phyloP scores from a whole-genome alignment of 2,113 vertebrate genomes.

The Lepidothrix coronata region DNA sequence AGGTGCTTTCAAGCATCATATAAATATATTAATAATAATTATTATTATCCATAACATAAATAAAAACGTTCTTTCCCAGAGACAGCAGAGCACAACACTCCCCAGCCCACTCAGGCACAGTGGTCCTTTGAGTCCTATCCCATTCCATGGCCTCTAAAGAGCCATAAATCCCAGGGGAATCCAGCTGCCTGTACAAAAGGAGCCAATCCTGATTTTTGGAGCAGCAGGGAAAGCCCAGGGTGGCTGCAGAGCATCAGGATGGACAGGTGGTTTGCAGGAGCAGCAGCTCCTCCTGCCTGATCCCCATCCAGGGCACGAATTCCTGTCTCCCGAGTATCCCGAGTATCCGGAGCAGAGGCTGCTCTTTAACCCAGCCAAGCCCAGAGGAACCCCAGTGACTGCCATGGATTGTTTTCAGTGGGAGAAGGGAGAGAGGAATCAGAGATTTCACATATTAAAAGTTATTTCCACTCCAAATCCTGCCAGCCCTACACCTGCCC shows the following conservation, averaged over 20 bases:
- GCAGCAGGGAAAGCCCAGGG: neutral
- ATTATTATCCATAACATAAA: neutral
- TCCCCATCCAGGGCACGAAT: neutral
- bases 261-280: neutral
- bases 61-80: neutral
- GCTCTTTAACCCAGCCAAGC: neutral
- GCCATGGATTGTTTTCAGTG: neutral
- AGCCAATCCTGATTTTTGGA: rapidly evolving
- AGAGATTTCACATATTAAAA: neutral
- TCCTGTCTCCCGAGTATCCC: rapidly evolving
- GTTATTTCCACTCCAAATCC: neutral
- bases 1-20: rapidly evolving
- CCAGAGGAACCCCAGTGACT: neutral
- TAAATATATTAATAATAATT: neutral
- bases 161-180: neutral
- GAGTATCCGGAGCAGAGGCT: neutral
- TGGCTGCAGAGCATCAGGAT: neutral
- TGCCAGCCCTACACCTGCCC: neutral
- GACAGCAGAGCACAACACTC: too few species aligned
- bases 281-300: neutral
- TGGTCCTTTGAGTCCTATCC: rapidly evolving
- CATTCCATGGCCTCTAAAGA: too few species aligned
- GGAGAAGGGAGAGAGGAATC: neutral
- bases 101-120: rapidly evolving
- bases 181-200: rapidly evolving